A percentile compares a stretch with the other conserved stretches of the same genome.
Conservation (phyloP, 2,113 vertebrate species). For the Arothron firmamentum region DNA sequence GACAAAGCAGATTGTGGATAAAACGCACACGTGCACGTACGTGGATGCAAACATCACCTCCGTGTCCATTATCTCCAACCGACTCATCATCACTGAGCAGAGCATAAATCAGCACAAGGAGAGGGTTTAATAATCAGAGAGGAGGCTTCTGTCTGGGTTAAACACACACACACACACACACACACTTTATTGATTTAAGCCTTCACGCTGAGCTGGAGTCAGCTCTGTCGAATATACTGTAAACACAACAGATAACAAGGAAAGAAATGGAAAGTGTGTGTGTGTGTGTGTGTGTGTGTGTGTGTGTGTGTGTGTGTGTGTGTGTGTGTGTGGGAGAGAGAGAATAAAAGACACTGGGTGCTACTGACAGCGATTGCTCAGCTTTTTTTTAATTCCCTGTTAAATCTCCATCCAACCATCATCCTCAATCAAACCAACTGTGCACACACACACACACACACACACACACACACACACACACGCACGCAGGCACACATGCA, state of each 20-base stretch:
- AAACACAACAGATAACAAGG: neutral
- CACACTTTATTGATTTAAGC: slow-evolving; percentile 14
- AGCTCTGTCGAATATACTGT: neutral
- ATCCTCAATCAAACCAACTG: slow-evolving; percentile 33
- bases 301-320: slow-evolving; percentile 6
- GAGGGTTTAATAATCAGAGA: neutral
- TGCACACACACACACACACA: neutral
- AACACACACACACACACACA: neutral
- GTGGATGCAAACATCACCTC: slow-evolving; percentile 23
- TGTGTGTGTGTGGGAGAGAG: slow-evolving; percentile 20
- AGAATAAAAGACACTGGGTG: slow-evolving; percentile 21
- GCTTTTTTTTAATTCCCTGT: slow-evolving; percentile 59
- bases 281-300: slow-evolving; percentile 7
- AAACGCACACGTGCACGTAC: slow-evolving; percentile 4
- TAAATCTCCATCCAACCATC: slow-evolving; percentile 45
- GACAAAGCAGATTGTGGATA: neutral
- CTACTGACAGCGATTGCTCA: slow-evolving; percentile 59
- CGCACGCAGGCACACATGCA: too few relatives aligned
- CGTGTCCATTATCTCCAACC: slow-evolving; percentile 12
- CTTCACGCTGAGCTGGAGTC: neutral
- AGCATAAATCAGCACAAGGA: slow-evolving; percentile 6
- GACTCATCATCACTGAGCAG: neutral
- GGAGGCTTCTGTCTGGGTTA: neutral
- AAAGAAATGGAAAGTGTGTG: neutral
- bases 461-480: neutral